Base-by-base conservation (phyloP, 2,888 invertebrate genomes). In the Dasypogon diadema region DNA sequence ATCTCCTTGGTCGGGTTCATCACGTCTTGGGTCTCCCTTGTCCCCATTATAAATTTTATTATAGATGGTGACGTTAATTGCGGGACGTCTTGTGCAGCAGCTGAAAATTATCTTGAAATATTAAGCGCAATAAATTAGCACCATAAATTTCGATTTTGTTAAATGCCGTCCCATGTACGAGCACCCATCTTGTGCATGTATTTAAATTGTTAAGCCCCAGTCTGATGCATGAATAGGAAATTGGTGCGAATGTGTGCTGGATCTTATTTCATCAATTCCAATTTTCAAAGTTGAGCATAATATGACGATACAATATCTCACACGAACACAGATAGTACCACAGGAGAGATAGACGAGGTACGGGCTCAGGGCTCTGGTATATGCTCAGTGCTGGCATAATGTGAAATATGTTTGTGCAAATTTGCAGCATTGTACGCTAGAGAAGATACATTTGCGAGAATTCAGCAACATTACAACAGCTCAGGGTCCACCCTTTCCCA, bases 81-180 rank as follows among this genome's bases (percentile, higher is more conserved):
- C 79, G 80, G 77, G 74, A 77, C 77, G 76, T 78, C 78, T 78
- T 76, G 73, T 76, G 79, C 78, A 78, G 72, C 78, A 78, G 74
- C 76, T 76, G 77, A 79, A 80, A 79, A 78, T 80, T 80, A 79
- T 79, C 79, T 79, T 80, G 80, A 81, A 80, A 82, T 82, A 82
- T 81, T 81, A 80, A 81, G 76, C 81, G 80, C 80, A 78, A 83
- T 83, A 83, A 83, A 83, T 82, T 82, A 82, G 80, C 80, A 79
- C 80, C 81, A 83, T 83, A 83, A 83, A 83, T 83, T 82, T 79
- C 77, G 79, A 81, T 81, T 81, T 80, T 81, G 79, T 80, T 77
- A 58, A 14, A 37, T 70, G 70, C 54, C 70, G 30, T 14, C 14
- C 18, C 54, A 54, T 51, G 54, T 63, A 58, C 22, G 24, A 42